These are phyloP conservation scores for Gambusia holbrooki DNA, from an alignment of 2,113 vertebrate species.

Conservation along the genomic window DNA sequence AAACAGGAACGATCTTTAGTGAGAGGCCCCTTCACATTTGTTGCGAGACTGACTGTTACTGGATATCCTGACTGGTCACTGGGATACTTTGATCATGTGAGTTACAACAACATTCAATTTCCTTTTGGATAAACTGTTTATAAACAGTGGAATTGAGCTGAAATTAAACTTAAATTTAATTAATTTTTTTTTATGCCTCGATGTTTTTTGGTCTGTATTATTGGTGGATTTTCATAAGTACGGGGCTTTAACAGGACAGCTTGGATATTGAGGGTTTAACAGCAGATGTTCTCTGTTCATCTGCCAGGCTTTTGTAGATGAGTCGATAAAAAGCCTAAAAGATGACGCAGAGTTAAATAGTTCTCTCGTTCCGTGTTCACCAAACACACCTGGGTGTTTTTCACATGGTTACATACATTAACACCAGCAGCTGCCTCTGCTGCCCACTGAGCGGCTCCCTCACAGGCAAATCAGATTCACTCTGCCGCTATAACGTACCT, in stretches of 20 bases:
- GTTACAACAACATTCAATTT: too few relatives aligned
- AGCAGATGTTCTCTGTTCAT: background rate
- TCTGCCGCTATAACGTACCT: constrained; percentile 17
- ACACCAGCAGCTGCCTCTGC: constrained; percentile 18
- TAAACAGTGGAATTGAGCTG: too few relatives aligned
- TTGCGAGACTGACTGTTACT: too few relatives aligned
- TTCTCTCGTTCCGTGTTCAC: background rate
- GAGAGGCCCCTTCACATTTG: too few relatives aligned
- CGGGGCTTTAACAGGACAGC: background rate
- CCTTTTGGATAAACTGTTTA: too few relatives aligned
- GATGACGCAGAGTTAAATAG: background rate
- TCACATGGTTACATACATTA: background rate
- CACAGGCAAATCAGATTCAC: background rate
- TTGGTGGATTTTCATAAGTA: too few relatives aligned
- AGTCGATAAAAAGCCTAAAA: background rate
- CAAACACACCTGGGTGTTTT: background rate
- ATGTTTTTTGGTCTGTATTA: too few relatives aligned
- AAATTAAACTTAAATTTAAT: too few relatives aligned
- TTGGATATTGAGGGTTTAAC: background rate
- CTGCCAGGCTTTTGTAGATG: background rate
- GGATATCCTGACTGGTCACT: too few relatives aligned
- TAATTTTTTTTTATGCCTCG: too few relatives aligned
- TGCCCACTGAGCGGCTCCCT: constrained; percentile 12
- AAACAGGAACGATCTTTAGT: too few relatives aligned
- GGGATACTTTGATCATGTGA: too few relatives aligned